These are phyloP conservation scores for Leucoraja erinaceus DNA, from an alignment of 2,113 vertebrate genomes.

Conservation along the genomic window DNA sequence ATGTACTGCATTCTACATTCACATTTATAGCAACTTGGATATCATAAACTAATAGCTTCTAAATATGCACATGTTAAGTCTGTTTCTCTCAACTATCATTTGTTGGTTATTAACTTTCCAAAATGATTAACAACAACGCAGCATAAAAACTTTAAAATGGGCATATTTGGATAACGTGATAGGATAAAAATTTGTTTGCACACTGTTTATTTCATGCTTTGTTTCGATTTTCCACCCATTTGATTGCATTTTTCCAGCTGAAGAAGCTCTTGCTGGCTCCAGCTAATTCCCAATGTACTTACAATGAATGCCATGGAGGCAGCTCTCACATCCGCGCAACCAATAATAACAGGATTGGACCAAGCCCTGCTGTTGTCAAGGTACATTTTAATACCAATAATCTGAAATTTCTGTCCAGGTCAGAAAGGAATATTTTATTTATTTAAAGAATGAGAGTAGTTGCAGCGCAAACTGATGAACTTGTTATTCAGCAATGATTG, in stretches of 20 bases:
- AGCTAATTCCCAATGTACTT: slow-evolving; percentile 96
- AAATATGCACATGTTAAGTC: background rate
- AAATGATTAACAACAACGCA: background rate
- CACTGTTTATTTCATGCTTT: slow-evolving; percentile 9
- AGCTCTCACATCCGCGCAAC: slow-evolving; percentile 91
- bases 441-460: background rate
- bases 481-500: slow-evolving; percentile 7
- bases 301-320: slow-evolving; percentile 96
- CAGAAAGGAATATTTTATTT: slow-evolving; percentile 7
- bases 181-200: background rate
- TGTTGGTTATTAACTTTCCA: background rate
- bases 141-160: background rate
- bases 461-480: background rate
- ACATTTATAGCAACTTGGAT: background rate
- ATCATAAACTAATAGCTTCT: background rate
- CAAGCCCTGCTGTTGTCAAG: slow-evolving; percentile 91
- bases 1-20: background rate
- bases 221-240: background rate
- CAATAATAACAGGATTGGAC: slow-evolving; percentile 89
- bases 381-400: slow-evolving; percentile 62
- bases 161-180: background rate
- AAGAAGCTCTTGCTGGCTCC: slow-evolving; percentile 98
- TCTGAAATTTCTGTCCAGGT: slow-evolving; percentile 29
- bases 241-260: slow-evolving; percentile 68
- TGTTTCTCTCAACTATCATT: background rate